phyloP scores from a whole-genome alignment of 2,888 invertebrate genomes.

The Epistrophe eligans region DNA sequence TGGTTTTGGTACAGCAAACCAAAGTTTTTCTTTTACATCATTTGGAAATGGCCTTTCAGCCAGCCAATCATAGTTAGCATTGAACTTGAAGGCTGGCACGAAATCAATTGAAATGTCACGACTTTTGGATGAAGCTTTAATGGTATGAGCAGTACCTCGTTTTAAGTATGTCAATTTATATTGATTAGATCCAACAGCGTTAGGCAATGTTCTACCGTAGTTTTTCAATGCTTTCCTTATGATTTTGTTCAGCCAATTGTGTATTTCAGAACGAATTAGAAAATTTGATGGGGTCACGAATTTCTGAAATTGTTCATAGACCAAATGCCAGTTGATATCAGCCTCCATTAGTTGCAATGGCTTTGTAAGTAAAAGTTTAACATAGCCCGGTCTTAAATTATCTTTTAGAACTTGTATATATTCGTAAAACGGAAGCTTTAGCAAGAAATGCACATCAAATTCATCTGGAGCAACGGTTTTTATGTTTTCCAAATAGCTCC shows the following conservation, averaged over 20 bases:
- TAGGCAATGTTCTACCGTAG: background rate
- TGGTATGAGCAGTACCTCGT: slow-evolving; percentile 76
- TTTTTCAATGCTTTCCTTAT: slow-evolving; percentile 28
- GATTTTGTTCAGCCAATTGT: slow-evolving; percentile 77
- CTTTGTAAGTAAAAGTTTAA: slow-evolving; percentile 74
- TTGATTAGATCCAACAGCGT: background rate
- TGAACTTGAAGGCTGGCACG: slow-evolving; percentile 76
- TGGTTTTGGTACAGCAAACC: slow-evolving; percentile 78
- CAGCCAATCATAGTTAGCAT: slow-evolving; percentile 38
- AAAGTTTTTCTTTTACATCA: slow-evolving; percentile 39
- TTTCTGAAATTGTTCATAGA: background rate
- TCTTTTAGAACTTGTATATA: slow-evolving; percentile 49
- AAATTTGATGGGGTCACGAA: slow-evolving; percentile 47
- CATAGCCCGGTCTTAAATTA: slow-evolving; percentile 73
- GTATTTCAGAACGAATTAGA: slow-evolving; percentile 76
- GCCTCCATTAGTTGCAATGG: slow-evolving; percentile 29
- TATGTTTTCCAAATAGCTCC: slow-evolving; percentile 76
- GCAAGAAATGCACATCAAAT: slow-evolving; percentile 77
- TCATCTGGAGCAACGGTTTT: slow-evolving; percentile 78
- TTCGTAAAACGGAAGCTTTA: slow-evolving; percentile 70
- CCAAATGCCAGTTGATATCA: slow-evolving; percentile 28
- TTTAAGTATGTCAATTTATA: slow-evolving; percentile 73
- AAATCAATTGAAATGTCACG: slow-evolving; percentile 77
- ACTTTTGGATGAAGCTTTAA: slow-evolving; percentile 58
- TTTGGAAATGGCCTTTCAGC: slow-evolving; percentile 63